Evolutionary conservation across 2,113 vertebrate species (phyloP).

Genomic region (Sylvietta virens): DNA sequence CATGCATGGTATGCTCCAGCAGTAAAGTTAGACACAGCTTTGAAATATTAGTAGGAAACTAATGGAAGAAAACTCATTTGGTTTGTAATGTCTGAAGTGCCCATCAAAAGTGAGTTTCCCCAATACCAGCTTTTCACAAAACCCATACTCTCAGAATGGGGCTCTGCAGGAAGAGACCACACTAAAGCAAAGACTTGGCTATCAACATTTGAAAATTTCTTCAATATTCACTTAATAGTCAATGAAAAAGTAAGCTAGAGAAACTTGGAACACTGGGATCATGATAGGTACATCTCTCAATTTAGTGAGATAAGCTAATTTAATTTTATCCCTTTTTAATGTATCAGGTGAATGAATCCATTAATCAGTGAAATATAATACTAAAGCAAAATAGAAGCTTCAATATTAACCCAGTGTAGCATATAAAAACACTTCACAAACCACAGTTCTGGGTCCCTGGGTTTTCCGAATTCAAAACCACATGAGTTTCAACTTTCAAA

Average conservation of each 20-base stretch:
- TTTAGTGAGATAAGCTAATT: not conserved
- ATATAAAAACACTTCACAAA: not conserved
- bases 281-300: not conserved
- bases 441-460: not conserved
- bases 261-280: not conserved
- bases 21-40: not conserved
- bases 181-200: not conserved
- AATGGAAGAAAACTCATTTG: not conserved
- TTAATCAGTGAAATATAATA: slow-evolving; percentile 37
- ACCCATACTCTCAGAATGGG: not conserved
- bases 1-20: not conserved
- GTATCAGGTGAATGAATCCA: not conserved
- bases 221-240: not conserved
- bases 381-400: slow-evolving; percentile 30
- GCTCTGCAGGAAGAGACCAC: not conserved
- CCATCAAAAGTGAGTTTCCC: not conserved
- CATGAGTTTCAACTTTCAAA: slow-evolving; percentile 41
- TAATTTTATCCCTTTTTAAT: not conserved
- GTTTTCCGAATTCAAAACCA: slow-evolving; percentile 31
- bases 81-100: not conserved
- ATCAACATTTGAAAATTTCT: not conserved
- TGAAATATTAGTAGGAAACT: not conserved
- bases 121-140: not conserved
- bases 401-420: not conserved
- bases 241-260: not conserved